Conservation (phyloP, 1,140 invertebrate genomes). For the Calephelis virginiensis region DNA sequence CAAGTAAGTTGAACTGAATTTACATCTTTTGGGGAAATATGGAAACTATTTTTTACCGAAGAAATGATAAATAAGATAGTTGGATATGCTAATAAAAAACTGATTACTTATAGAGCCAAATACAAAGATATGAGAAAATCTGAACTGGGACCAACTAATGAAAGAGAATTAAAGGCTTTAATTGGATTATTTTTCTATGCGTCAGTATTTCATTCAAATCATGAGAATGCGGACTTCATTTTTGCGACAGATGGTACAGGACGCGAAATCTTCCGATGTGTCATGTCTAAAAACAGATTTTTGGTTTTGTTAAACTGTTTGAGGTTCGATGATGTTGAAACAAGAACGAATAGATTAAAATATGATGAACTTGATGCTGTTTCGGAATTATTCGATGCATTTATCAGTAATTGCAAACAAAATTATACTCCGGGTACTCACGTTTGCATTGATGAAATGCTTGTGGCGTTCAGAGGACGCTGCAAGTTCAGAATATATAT, state of each 20-base stretch:
- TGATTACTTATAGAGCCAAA: constrained; percentile 2
- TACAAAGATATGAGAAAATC: no score
- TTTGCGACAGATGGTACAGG: constrained; percentile 38
- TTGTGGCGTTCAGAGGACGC: constrained; percentile 56
- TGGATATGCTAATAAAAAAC: constrained; percentile 12
- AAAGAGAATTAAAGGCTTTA: neutral
- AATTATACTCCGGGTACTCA: constrained; percentile 23
- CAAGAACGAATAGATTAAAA: constrained; percentile 22
- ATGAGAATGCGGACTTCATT: constrained; percentile 22
- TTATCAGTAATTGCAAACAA: constrained; percentile 51
- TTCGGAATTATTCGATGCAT: constrained; percentile 44
- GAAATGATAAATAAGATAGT: constrained; percentile 15
- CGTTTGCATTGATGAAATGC: constrained; percentile 60
- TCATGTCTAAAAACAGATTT: constrained; percentile 34
- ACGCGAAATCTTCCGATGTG: no score
- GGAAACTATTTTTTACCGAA: constrained; percentile 19
- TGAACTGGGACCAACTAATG: constrained; percentile 14
- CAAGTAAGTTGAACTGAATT: constrained; percentile 10
- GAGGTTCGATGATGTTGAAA: constrained; percentile 27
- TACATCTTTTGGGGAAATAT: constrained; percentile 4
- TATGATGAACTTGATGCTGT: constrained; percentile 40
- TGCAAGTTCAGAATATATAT: constrained; percentile 70
- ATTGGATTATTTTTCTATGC: constrained; percentile 31
- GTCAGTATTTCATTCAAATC: constrained; percentile 31
- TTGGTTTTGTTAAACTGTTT: constrained; percentile 23